Evolutionary conservation across 2,113 vertebrate species (phyloP).

Genomic region (Nycticebus coucang): DNA sequence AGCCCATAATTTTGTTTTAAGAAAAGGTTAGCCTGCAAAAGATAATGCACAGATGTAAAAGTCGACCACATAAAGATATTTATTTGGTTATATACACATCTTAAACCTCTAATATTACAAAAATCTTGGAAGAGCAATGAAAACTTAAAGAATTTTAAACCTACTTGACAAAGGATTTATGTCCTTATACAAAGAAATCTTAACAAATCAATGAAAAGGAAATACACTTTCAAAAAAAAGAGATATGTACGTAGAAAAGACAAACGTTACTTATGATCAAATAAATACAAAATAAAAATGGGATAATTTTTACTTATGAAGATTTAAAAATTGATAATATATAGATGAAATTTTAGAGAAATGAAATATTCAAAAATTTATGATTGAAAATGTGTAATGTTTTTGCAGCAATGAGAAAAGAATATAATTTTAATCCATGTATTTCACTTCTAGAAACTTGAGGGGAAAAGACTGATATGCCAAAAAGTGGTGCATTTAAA

Average conservation of each 20-base stretch:
- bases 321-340: background rate
- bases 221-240: conserved; percentile 10
- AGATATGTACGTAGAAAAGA: background rate
- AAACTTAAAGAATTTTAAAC: background rate
- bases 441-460: background rate
- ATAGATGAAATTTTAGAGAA: background rate
- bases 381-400: background rate
- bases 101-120: background rate
- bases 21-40: background rate
- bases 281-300: conserved; percentile 23
- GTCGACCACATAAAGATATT: background rate
- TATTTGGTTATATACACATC: background rate
- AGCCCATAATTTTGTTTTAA: background rate
- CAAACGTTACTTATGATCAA: background rate
- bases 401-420: background rate
- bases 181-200: background rate
- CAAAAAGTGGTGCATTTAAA: background rate
- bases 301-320: background rate
- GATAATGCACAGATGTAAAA: background rate
- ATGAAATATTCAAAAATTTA: background rate
- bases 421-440: background rate
- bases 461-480: background rate
- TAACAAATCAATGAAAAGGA: background rate
- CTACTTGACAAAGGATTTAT: background rate
- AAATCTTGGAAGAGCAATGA: background rate